Base-by-base conservation (phyloP, 2,797 vertebrate genomes). In the Rachycentron canadum region DNA sequence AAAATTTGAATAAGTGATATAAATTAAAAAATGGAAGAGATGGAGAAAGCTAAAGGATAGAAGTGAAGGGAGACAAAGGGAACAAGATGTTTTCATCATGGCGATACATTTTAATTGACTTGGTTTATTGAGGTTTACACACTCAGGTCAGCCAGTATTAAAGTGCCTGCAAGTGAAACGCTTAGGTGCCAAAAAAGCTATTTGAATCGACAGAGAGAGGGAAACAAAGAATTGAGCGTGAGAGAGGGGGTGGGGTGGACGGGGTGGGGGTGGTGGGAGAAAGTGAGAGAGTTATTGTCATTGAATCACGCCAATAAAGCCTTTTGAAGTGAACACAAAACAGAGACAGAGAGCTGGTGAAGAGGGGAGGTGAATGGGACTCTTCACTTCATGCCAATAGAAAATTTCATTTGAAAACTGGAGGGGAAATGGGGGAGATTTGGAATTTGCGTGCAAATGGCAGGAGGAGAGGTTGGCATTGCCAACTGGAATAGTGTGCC, bases 401-500 rank as follows among this genome's bases (percentile, higher is more conserved):
- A 77, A 45, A 77, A 77, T 73, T 76, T 71, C 52, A 78, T 85
- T 71, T 81, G 77, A 55, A 84, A 86, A 88, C 78, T 77, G 72
- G 50, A 88, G 50, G 62, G 38, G 36, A 59, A 81, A 69, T 71
- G 28, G 79, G 82, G 65, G 59, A 58, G 83, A 59, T 87, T 76
- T 59, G 50, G 49, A 62, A 64, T 56, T 40, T 65, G 79, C 60
- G 78, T 75, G 77, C 59, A 68, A 83, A 81, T 65, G 84, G 78
- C 67, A 83, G 70, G 68, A 41, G 60, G 43, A 73, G 68, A 62
- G 69, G 43, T 38, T 23, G 65, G 43, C 59, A 14, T 13, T 69
- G 89, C 84, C 86, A 89, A 89, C 63, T 83, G 75, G 73, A 81
- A 76, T 56, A 84, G 64, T 86, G 68, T 78, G 79, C 75, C 78